Evolutionary conservation across 2,113 vertebrate genomes (phyloP).

Genomic region (Deroptyus accipitrinus): DNA sequence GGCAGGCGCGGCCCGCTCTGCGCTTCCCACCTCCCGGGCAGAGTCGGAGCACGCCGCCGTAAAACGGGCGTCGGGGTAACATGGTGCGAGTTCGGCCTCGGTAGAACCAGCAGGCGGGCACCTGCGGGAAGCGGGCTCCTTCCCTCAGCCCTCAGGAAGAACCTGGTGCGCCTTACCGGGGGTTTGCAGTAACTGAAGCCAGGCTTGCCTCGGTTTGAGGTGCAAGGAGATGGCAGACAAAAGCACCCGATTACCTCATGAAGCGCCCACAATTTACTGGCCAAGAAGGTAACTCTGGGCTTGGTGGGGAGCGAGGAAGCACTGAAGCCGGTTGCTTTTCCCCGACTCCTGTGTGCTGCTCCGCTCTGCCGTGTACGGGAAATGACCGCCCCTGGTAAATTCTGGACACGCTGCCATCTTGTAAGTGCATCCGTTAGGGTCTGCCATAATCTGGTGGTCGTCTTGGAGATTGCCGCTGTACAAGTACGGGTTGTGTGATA

Average conservation of each 20-base stretch:
- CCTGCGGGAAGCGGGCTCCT: accelerated
- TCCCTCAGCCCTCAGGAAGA: background rate
- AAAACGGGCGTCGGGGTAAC: background rate
- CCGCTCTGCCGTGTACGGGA: accelerated
- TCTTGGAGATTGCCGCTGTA: background rate
- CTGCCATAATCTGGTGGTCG: too few relatives aligned
- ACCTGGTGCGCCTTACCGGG: accelerated
- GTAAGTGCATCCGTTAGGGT: accelerated
- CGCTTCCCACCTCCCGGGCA: background rate
- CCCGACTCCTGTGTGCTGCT: accelerated
- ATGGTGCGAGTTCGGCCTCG: background rate
- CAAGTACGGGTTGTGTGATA: accelerated
- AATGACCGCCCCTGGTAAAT: background rate
- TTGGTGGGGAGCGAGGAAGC: background rate
- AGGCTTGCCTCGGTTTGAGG: background rate
- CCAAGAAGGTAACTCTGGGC: background rate
- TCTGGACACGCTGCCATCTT: background rate
- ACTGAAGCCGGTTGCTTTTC: accelerated
- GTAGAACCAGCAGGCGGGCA: background rate
- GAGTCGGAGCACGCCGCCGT: background rate
- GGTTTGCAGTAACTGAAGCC: too few relatives aligned
- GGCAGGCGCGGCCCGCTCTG: too few relatives aligned
- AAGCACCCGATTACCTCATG: too few relatives aligned
- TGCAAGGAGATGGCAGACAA: too few relatives aligned
- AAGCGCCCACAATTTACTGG: background rate